Evolutionary conservation across 2,797 vertebrate species (phyloP).

Genomic region (Coregonus suidteri): DNA sequence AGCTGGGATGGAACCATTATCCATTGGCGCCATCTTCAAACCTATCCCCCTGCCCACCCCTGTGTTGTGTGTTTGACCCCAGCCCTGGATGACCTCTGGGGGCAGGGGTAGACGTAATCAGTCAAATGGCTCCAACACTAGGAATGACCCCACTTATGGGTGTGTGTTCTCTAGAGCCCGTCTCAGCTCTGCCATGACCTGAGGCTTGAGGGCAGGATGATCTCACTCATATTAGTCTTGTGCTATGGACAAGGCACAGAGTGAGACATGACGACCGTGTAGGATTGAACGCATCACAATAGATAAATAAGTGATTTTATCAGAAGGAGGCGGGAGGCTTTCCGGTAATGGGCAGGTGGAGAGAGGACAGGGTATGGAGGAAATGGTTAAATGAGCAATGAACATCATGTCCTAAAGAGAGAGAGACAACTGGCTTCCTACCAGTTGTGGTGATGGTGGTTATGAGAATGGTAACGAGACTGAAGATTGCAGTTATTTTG

Average conservation of each 20-base stretch:
- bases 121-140: constrained; percentile 28
- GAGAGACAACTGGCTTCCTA: background rate
- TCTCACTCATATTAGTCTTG: background rate
- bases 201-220: background rate
- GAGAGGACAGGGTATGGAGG: background rate
- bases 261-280: background rate
- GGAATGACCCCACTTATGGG: constrained; percentile 22
- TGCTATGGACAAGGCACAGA: background rate
- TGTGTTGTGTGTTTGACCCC: constrained; percentile 50
- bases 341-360: constrained; percentile 25
- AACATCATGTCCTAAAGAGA: background rate
- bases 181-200: background rate
- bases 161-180: constrained; percentile 5
- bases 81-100: constrained; percentile 36
- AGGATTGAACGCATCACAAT: constrained; percentile 33
- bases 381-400: background rate
- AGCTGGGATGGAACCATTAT: too few relatives aligned
- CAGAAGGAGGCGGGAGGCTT: constrained; percentile 27
- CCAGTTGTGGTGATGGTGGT: background rate
- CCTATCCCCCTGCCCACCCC: constrained; percentile 4
- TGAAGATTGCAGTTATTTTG: background rate
- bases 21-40: too few relatives aligned
- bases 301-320: constrained; percentile 44
- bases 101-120: constrained; percentile 44
- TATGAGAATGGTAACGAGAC: background rate